Evolutionary conservation across 2,113 vertebrate genomes (phyloP).

Genomic region (Odontophorus gujanensis): DNA sequence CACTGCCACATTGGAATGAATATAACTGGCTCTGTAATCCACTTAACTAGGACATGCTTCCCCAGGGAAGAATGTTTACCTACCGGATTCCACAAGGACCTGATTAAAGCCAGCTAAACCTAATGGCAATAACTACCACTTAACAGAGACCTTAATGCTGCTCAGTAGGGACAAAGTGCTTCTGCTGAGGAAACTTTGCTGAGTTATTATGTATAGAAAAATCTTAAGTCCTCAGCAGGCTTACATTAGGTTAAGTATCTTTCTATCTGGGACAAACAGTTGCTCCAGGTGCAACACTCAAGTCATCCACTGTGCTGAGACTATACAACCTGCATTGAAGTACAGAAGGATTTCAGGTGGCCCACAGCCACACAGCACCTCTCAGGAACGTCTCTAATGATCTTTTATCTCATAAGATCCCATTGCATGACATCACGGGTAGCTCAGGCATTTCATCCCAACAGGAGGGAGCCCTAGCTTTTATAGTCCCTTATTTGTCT

Average conservation of each 20-base stretch:
- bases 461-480: neutral
- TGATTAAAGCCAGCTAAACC: slow-evolving; percentile 24
- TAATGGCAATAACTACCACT: slow-evolving; percentile 31
- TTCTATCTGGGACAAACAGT: slow-evolving; percentile 40
- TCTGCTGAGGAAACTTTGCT: slow-evolving; percentile 45
- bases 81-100: slow-evolving; percentile 32
- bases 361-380: neutral
- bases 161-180: slow-evolving; percentile 34
- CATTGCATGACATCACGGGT: neutral
- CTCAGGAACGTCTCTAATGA: neutral
- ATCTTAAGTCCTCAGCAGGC: neutral
- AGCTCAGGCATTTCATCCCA: neutral
- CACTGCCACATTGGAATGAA: slow-evolving; percentile 22
- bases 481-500: neutral
- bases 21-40: slow-evolving; percentile 58
- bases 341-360: neutral
- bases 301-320: neutral
- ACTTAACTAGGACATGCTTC: slow-evolving; percentile 59
- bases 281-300: neutral
- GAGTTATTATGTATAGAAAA: no score
- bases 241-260: slow-evolving; percentile 1
- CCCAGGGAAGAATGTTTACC: slow-evolving; percentile 52
- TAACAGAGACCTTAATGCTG: slow-evolving; percentile 44
- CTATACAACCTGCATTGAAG: neutral
- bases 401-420: neutral